Evolutionary conservation across 2,113 vertebrate species (phyloP).

Genomic region (Pygoscelis antarcticus): DNA sequence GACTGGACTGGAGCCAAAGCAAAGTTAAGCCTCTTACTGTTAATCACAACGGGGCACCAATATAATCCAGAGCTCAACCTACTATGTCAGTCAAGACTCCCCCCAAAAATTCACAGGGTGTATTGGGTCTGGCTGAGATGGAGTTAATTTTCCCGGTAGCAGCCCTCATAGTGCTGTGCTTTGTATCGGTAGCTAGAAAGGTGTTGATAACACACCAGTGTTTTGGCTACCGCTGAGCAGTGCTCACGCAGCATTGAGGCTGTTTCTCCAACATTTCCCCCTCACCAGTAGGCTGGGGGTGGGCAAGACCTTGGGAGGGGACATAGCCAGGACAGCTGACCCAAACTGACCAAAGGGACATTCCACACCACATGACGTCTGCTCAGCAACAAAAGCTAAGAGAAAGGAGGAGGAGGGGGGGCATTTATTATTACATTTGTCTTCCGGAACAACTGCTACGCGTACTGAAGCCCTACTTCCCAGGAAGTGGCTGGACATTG

Average conservation of each 20-base stretch:
- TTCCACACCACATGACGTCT: neutral
- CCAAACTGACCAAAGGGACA: neutral
- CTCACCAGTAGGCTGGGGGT: neutral
- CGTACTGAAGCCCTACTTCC: rapidly evolving
- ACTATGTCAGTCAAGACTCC: neutral
- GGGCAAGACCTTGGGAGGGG: neutral
- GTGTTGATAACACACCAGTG: neutral
- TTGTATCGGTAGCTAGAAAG: neutral
- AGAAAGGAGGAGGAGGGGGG: neutral
- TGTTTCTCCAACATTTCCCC: neutral
- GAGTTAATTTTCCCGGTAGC: neutral
- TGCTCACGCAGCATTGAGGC: neutral
- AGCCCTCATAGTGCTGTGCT: neutral
- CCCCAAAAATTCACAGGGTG: rapidly evolving
- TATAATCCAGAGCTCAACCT: neutral
- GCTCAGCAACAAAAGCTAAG: neutral
- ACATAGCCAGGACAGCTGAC: neutral
- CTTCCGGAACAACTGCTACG: rapidly evolving
- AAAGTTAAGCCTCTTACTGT: neutral
- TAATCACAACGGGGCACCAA: neutral
- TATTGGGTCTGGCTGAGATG: neutral
- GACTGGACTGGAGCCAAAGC: neutral
- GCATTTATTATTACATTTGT: neutral
- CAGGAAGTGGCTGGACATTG: rapidly evolving
- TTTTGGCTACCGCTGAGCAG: neutral